These are phyloP conservation scores for Octodonta nipae DNA, from an alignment of 2,888 invertebrate genomes.

Conservation along the genomic window DNA sequence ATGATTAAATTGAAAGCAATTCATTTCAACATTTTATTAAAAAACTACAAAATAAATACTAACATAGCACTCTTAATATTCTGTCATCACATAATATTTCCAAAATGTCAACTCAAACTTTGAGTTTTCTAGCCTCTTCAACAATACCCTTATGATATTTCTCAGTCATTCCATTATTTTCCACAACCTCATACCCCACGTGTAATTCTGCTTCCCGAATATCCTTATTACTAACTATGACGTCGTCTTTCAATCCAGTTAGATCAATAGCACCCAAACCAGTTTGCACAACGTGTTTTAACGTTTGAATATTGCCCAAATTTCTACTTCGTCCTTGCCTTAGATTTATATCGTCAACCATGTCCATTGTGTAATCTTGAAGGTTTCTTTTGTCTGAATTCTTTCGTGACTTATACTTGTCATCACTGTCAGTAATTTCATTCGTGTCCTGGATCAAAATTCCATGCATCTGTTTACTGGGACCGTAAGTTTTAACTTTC, in stretches of 20 bases:
- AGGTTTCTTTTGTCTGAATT: slow-evolving; percentile 44
- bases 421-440: slow-evolving; percentile 40
- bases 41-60: slow-evolving; percentile 1
- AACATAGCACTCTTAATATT: not conserved
- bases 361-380: slow-evolving; percentile 32
- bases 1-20: too few relatives aligned
- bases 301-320: slow-evolving; percentile 29
- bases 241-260: slow-evolving; percentile 16
- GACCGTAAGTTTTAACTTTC: slow-evolving; percentile 72
- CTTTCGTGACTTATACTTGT: slow-evolving; percentile 24
- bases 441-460: slow-evolving; percentile 39
- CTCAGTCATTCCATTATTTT: slow-evolving; percentile 40
- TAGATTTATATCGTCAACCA: slow-evolving; percentile 21
- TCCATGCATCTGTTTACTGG: slow-evolving; percentile 39
- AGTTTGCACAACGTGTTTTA: slow-evolving; percentile 32
- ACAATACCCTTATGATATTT: slow-evolving; percentile 49
- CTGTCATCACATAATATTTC: slow-evolving; percentile 2
- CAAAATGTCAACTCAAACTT: slow-evolving; percentile 7
- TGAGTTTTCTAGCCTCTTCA: slow-evolving; percentile 35
- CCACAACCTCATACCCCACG: slow-evolving; percentile 44
- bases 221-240: slow-evolving; percentile 11
- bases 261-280: slow-evolving; percentile 33
- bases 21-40: too few relatives aligned
- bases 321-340: slow-evolving; percentile 24
- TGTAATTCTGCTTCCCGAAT: slow-evolving; percentile 45